Evolutionary conservation across 2,888 invertebrate genomes (phyloP).

Genomic region (Macrosiphum euphorbiae): DNA sequence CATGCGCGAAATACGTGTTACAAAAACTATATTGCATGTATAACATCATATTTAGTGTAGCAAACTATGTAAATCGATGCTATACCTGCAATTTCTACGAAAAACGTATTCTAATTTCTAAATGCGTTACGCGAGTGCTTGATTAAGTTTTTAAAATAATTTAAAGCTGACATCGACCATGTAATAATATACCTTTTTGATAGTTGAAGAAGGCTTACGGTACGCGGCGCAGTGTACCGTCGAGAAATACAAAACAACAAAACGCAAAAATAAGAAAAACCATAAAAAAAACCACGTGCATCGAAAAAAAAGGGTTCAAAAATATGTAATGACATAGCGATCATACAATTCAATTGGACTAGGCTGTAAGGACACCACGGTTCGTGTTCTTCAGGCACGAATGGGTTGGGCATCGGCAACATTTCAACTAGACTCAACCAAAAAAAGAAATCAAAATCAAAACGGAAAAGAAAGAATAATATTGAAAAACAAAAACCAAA

Average conservation of each 20-base stretch:
- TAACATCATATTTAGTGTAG: neutral
- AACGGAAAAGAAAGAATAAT: conserved; percentile 23
- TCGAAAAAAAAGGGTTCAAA: conserved; percentile 64
- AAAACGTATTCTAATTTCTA: neutral
- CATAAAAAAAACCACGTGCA: conserved; percentile 66
- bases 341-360: conserved; percentile 68
- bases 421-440: conserved; percentile 68
- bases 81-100: neutral
- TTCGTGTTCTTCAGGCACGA: conserved; percentile 91
- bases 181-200: conserved; percentile 48
- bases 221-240: neutral
- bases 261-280: conserved; percentile 42
- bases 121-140: neutral
- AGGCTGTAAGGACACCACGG: conserved; percentile 85
- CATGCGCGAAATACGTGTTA: neutral
- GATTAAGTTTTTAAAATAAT: neutral
- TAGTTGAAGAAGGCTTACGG: conserved; percentile 25
- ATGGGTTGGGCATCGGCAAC: conserved; percentile 86
- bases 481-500: conserved; percentile 9
- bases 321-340: conserved; percentile 50
- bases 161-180: neutral
- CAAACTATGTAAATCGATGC: neutral
- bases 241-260: conserved; percentile 38
- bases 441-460: conserved; percentile 54
- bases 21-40: neutral